Base-by-base conservation (phyloP, 2,113 vertebrate genomes). In the Lepidothrix coronata region DNA sequence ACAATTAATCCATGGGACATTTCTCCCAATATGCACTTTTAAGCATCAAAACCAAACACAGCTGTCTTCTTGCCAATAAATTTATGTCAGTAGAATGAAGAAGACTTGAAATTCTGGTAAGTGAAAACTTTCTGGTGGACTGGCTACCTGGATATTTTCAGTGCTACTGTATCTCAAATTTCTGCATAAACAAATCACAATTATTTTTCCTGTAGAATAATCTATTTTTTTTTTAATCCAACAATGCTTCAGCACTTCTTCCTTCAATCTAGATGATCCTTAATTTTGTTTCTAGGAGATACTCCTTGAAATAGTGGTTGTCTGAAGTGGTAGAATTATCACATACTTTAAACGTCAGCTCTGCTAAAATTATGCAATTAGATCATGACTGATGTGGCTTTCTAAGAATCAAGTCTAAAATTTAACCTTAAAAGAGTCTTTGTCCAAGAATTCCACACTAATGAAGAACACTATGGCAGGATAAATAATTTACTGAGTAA, bases 241-340 rank as follows among this genome's bases (percentile, higher is more conserved):
- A 74, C 70, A 88, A 58, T 71, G 16, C 35, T 90, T 88, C 58
- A 59, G 52, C 33, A 59, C 12, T 86, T 93, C 86, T 91, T 91
- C n/a, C 51, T 92, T 91, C 73, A 72, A 41, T 89, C 48, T 72
- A 87, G 72, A 85, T 80, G 37, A 95, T 93, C 44, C 59, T 92
- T 96, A 67, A 65, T 94, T 84, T 85, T 31, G 54, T 74, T 93
- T 96, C 91, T 91, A 89, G 73, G 63, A 92, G 78, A 93, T 89
- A 90, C 89, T 82, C 73, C 78, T 90, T 95, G 87, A 95, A 96
- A 91, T 41, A 83, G 55, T 80, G 44, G 62, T 90, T 95, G 76
- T 96, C 94, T 94, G 79, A 91, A 94, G 83, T 88, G 66, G 93
- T 90, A 88, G 93, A 95, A 96, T 96, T 95, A 97, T 97, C 93